Evolutionary conservation across 1,140 invertebrate species (phyloP), one percentile per base, ranked within the genome.

Genomic region (Drosophila ambigua): DNA sequence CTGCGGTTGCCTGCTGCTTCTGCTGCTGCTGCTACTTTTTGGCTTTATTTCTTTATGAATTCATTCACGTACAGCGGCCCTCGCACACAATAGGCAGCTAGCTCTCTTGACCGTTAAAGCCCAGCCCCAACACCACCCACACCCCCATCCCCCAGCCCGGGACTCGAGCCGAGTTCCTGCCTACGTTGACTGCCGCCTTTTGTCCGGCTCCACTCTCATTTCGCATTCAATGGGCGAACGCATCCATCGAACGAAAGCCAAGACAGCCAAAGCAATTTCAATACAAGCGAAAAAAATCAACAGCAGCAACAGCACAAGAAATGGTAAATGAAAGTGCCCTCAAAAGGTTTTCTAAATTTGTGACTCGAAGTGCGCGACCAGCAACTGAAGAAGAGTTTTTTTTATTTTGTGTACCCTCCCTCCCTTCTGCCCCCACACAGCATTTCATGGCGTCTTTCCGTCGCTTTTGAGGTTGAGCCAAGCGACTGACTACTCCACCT

Each of bases 261-360:
- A 73, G 74, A 71, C 82, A 66, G 73, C 72, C 64, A 69, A 88
- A 76, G 71, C 79, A 88, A 87, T 87, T 87, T 83, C 83, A 89
- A 88, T 88, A 89, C 84, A 82, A 74, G 79, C 79, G 49, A 80
- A 85, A 80, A 80, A 85, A 77, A 78, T 67, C 53, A 67, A 74
- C 53, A 51, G 11, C 50, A 48, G 60, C 4, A n/a, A 16, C 35
- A 57, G 9, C 35, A 44, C 28, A 76, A 67, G 65, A 84, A 83
- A 87, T 84, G 83, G 83, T 87, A 88, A 87, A 87, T 87, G 83
- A 87, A 87, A 87, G 83, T 87, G 83, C 83, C 83, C 83, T 87
- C 79, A 87, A 87, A 87, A 88, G 81, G 79, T 89, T 87, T 87
- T 87, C 83, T 87, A 87, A 88, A 87, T 87, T 83, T 87, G 78